Evolutionary conservation across 2,113 vertebrate species (phyloP), one percentile per base, ranked within the genome.

Genomic region (Cinclus cinclus): DNA sequence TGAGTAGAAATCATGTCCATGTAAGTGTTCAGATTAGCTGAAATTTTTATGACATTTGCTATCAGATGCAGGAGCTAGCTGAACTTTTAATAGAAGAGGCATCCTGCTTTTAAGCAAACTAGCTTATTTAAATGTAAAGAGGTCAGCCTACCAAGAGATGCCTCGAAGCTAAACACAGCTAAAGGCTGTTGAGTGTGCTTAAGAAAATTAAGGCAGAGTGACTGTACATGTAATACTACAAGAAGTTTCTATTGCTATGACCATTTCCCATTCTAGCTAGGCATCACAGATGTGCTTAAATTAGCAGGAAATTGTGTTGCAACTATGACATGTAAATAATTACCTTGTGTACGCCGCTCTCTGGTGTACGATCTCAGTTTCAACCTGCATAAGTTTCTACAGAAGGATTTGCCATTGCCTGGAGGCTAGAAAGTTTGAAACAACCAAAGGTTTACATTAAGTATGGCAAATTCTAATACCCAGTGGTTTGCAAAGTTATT

Each of bases 91-190:
- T 28, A 93, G 75, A 64, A 70, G 44, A 6, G 71, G 15, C 18
- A 69, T 31, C 25, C 35, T 93, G 67, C 15, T 86, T 90, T 74
- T 92, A 89, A 83, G 65, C 44, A 87, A 82, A 75, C 64, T 82
- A 71, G 15, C 24, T 88, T 92, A 81, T 88, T 95, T 92, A 95
- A 83, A 86, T 90, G 42, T 76, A 94, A 95, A 80, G 68, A 93
- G 67, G 64, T 88, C 81, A 93, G 25, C 30, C 15, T 73, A 82
- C 27, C 53, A 69, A 75, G 20, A 92, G 25, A 83, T 79, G 55
- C 41, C 88, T 89, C 62, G 63, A 83, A 84, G 78, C 35, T 41
- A 92, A 81, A 92, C 13, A 42, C n/a, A 67, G 53, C 76, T 69
- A 63, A 65, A 19, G 52, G 31, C 35, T 92, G 21, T 44, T 78